Base-by-base conservation (phyloP, 2,888 invertebrate genomes). In the Caenorhabditis auriculariae region DNA sequence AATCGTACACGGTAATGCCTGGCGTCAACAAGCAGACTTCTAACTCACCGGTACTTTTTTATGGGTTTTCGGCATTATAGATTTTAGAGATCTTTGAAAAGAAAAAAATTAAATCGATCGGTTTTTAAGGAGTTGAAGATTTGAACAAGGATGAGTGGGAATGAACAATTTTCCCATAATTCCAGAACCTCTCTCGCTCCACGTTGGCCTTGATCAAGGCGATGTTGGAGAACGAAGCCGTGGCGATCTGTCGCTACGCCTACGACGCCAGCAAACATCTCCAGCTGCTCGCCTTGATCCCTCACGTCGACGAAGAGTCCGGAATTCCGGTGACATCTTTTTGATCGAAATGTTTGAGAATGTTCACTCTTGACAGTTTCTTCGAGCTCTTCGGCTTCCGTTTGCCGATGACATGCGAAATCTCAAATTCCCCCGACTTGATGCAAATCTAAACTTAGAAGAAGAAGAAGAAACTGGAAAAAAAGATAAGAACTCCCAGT, bases 221-320 rank as follows among this genome's bases (percentile, higher is more conserved):
- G 23, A 69, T 69, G 69, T 21, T 54, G 19, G 23, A 48, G 12
- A 38, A 59, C 2, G 54, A 62, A 17, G 59, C 56, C 29, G 69
- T 58, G 32, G 69, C 66, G 17, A 59, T 69, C 35, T 66, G 66
- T 41, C 60, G 69, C 5, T 69, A 55, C 50, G 57, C 69, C 3
- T 60, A 48, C 37, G 44, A 63, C 19, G 63, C 62, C 2, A 52
- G 46, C 23, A 53, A 55, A 15, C 56, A 69, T 50, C 48, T 69
- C 12, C 60, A 62, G 48, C 45, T 69, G 19, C 41, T 69, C 24
- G 62, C 63, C 7, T 54, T 69, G 2, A 24, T 66, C 24, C 60
- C 69, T 2, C 54, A 58, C 23, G 19, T 15, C 35, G 56, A 65
- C 29, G 57, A 59, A 32, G 54, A 62, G 7, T 60, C 38, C 9